Base-by-base conservation (phyloP, 37 sponge, comb jelly and placozoan species). In the Ianthella basta region DNA sequence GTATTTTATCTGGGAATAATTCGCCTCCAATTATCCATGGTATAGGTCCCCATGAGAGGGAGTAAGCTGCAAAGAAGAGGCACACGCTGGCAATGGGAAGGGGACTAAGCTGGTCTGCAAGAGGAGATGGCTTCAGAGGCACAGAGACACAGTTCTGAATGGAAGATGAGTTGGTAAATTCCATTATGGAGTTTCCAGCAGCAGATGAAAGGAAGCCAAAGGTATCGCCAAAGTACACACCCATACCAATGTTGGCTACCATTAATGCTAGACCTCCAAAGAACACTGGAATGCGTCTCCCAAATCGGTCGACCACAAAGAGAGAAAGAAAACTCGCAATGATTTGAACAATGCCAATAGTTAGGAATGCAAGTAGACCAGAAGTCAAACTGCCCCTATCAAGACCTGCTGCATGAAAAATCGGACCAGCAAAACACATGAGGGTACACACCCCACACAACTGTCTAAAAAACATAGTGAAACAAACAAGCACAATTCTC, bases 151-250 rank as follows among this genome's bases (percentile, higher is more conserved):
- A 57, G 30, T 14, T 4, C 1, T 0, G 8, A 4, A 1, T 24
- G 4, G 35, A 34, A 36, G 33, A 34, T 84, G 65, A 44, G 91
- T 85, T 0, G 84, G 88, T 69, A 86, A 88, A 60, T 91, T 90
- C 38, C 96, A 91, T 44, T 83, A 79, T 21, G 88, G 82, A 84
- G 88, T 91, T 55, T 88, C 89, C 30, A 92, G 90, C 60, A 19
- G 40, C 73, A 14, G 15, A 19, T 14, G 41, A 19, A 72, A 72
- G 8, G 36, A 72, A 13, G 12, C 73, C 73, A 72, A 37, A 72
- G 23, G 66, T 29, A 20, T 29, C 12, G 14, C 8, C 66, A 16
- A 64, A 64, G 81, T 83, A 86, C 65, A 86, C 81, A 15, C 18
- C 25, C 23, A 86, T 24, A 61, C 59, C 61, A 10, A 59, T 20